Base-by-base conservation (phyloP, 2,797 vertebrate genomes). In the Iguana delicatissima region DNA sequence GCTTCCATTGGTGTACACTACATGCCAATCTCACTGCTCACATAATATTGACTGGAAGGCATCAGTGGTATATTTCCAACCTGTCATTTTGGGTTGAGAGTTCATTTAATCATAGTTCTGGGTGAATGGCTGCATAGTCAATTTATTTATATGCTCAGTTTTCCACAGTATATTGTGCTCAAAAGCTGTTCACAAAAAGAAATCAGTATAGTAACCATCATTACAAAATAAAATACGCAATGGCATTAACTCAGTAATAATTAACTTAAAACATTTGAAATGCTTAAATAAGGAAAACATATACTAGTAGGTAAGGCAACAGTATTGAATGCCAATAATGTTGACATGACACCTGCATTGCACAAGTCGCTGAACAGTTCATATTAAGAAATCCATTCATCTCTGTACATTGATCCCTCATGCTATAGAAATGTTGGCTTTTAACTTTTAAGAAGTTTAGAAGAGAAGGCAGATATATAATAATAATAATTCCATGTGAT, bases 71-170 rank as follows among this genome's bases (percentile, higher is more conserved):
- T 0, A 1, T 55, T 18, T 77, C 14, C 26, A 79, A 72, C 85
- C 76, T 72, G 12, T 35, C 0, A 0, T 9, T 1, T 62, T 74
- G 64, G 57, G 64, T 16, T 64, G 10, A 67, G 57, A 76, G 6
- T 87, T 83, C 50, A 20, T 85, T 69, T 89, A 69, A 67, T 72
- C 24, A 72, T 89, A 10, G 24, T 18, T 72, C 42, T 24, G 59
- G 6, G 14, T 24, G 29, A 80, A 50, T 52, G 12, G 42, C 18
- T 55, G 13, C 42, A 5, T 69, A 13, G 29, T 69, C 67, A 32
- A 32, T 69, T 69, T 32, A 69, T 69, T 69, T 69, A 29, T 10
- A 69, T 22, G 59, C 59, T 62, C 59, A 62, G 16, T 62, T 62
- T 62, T 62, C 59, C 59, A 62, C 20, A 22, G 59, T 62, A 62